Percentiles rank a stretch among this genome's conserved stretches.
phyloP scores from a whole-genome alignment of 2,888 invertebrate species.

The Elgonia sp. region DNA sequence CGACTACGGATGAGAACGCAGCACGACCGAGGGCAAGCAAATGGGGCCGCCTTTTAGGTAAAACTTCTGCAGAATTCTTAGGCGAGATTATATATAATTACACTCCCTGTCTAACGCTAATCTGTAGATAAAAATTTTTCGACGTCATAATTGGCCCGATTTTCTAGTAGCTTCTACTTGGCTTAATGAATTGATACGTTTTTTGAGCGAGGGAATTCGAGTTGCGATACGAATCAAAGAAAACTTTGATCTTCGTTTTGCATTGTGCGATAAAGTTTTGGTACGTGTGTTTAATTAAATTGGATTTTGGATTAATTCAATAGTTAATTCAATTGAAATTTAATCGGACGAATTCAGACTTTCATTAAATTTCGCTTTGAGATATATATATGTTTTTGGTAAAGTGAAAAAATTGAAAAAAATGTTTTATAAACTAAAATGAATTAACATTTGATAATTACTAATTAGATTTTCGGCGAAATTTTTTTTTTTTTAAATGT shows the following conservation, averaged over 20 bases:
- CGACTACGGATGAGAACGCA: slow-evolving; percentile 88
- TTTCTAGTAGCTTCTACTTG: too few species aligned
- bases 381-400: neutral
- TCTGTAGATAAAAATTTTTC: neutral
- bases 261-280: neutral
- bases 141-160: too few species aligned
- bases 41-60: slow-evolving; percentile 94
- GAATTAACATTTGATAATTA: too few species aligned
- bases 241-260: too few species aligned
- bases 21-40: slow-evolving; percentile 90
- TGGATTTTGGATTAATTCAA: neutral
- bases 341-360: neutral
- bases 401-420: too few species aligned
- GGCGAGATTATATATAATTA: slow-evolving; percentile 36
- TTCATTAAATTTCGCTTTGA: neutral
- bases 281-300: neutral
- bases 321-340: neutral
- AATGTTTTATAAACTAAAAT: too few species aligned
- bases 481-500: too few species aligned
- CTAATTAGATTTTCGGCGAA: too few species aligned
- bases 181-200: slow-evolving; percentile 25
- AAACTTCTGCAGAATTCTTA: slow-evolving; percentile 79
- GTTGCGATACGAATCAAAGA: neutral
- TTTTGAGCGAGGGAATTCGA: too few species aligned
- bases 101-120: slow-evolving; percentile 27